These are phyloP conservation scores for Theristus sp. DNA, from an alignment of 2,888 invertebrate genomes.

Conservation along the genomic window DNA sequence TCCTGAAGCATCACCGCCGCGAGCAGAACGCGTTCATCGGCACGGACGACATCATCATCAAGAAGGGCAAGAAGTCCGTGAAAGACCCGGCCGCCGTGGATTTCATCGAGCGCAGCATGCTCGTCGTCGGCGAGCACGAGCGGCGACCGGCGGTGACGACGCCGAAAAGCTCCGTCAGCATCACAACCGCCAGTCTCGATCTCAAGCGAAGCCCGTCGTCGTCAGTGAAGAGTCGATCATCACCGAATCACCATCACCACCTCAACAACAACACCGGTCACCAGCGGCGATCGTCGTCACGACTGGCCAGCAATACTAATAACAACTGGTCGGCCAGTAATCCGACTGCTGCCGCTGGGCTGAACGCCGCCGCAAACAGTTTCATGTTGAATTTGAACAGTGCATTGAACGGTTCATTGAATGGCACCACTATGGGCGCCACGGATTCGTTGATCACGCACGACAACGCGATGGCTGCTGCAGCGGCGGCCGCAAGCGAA, in stretches of 20 bases:
- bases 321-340: not conserved
- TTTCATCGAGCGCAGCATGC: constrained; percentile 17
- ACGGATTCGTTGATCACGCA: too few species aligned
- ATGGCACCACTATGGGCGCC: too few species aligned
- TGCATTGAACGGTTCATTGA: too few species aligned
- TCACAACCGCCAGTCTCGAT: not conserved
- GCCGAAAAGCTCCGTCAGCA: not conserved
- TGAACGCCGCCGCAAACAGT: too few species aligned
- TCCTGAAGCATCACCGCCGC: constrained; percentile 27
- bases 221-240: too few species aligned
- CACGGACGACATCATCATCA: constrained; percentile 28
- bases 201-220: too few species aligned
- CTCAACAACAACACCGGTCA: too few species aligned
- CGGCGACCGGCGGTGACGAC: not conserved
- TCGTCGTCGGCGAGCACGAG: constrained; percentile 3
- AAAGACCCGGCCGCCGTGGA: constrained; percentile 18
- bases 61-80: constrained; percentile 24
- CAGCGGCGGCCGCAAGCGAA: too few species aligned
- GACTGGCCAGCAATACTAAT: too few species aligned
- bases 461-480: not conserved
- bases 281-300: too few species aligned
- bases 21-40: constrained; percentile 25
- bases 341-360: not conserved
- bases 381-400: too few species aligned
- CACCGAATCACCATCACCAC: too few species aligned